Evolutionary conservation across 2,113 vertebrate genomes (phyloP), one percentile per base, ranked within the genome.

Genomic region (Xenus cinereus): DNA sequence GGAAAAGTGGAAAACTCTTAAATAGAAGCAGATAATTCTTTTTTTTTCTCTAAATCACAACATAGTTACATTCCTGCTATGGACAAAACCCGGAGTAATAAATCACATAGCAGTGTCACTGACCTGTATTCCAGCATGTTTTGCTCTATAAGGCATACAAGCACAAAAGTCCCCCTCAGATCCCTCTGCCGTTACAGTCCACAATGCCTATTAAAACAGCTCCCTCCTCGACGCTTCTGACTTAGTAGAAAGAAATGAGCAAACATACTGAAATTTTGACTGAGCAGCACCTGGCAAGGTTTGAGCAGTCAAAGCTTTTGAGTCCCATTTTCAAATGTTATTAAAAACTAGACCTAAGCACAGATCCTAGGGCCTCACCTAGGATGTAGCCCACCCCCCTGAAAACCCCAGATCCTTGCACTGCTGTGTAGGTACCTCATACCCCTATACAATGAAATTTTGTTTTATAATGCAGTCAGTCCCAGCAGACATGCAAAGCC

Each of bases 361-460:
- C 7, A 50, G 64, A 69, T 39, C 23, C 35, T 63, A 50, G 19
- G 7, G 83, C 14, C 2, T 21, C 43, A 39, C 33, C 59, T 39
- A 64, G 26, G 13, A 84, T 39, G 30, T 0, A 6, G 5, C 3
- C n/a, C 14, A 23, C 33, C 53, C 51, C 7, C 7, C 13, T 2
- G 3, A 39, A 68, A 63, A 20, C 5, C 23, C 43, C 45, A 17
- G 7, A 24, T 18, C 35, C 32, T 77, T 73, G 20, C 43, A 35
- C 21, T 53, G 11, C 24, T 39, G 4, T 3, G 14, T 12, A 46
- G 17, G 14, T 53, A 32, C 33, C 16, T n/a, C 51, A 69, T 7
- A 10, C 1, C 10, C 12, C 41, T 35, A 19, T 12, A 21, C 3
- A 39, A 71, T n/a, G 12, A 57, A 46, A 30, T 35, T 39, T n/a